Evolutionary conservation across 2,113 vertebrate species (phyloP).

Genomic region (Muntiacus muntjak): DNA sequence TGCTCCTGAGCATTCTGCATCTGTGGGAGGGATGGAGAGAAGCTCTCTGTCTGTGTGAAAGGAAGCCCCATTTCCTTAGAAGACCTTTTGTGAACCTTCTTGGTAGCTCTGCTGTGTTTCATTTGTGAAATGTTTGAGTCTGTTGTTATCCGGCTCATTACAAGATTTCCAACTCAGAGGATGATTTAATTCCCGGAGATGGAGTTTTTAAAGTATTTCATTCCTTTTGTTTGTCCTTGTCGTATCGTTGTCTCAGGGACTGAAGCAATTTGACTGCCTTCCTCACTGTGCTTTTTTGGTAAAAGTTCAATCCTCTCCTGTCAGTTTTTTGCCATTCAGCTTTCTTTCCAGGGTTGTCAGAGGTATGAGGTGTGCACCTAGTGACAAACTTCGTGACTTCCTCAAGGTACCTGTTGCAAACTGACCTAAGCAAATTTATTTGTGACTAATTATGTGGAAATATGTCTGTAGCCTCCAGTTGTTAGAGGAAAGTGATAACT

Average conservation of each 20-base stretch:
- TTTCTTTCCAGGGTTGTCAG: not conserved
- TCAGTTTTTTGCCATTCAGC: not conserved
- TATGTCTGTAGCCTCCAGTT: not conserved
- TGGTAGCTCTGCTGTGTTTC: not conserved
- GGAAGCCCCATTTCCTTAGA: conserved; percentile 19
- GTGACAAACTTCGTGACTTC: not conserved
- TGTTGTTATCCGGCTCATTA: not conserved
- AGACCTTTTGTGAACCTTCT: conserved; percentile 37
- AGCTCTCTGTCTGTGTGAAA: not conserved
- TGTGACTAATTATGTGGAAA: not conserved
- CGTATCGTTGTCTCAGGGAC: not conserved
- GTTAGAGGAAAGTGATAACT: not conserved
- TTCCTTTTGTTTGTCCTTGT: not conserved
- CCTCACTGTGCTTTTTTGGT: not conserved
- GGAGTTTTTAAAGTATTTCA: not conserved
- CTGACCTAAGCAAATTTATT: not conserved
- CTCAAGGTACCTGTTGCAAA: not conserved
- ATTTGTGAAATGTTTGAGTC: not conserved
- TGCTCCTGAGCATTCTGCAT: not conserved
- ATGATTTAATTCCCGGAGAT: not conserved
- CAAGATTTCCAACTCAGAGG: not conserved
- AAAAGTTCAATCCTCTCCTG: not conserved
- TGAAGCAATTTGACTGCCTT: not conserved
- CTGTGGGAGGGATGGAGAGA: not conserved
- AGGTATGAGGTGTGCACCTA: not conserved